Evolutionary conservation across 2,113 vertebrate species (phyloP).

Genomic region (Cyprinodon tularosa): DNA sequence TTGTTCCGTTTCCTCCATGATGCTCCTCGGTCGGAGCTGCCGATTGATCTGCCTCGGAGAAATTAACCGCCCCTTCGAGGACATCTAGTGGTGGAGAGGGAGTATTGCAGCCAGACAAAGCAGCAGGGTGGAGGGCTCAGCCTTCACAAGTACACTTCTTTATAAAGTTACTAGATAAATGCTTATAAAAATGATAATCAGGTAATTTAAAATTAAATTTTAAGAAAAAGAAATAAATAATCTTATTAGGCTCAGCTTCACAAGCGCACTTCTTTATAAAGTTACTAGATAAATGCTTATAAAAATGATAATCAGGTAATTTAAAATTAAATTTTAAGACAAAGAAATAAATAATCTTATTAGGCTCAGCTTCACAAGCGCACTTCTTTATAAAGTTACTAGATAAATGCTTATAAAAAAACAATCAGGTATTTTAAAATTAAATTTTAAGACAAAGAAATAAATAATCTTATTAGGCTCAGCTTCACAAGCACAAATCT

Average conservation of each 20-base stretch:
- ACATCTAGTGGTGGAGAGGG: conserved; percentile 76
- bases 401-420: too few species aligned
- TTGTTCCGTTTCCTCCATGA: conserved; percentile 87
- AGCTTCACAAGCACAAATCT: too few species aligned
- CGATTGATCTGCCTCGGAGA: conserved; percentile 85
- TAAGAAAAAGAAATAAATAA: too few species aligned
- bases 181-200: not conserved
- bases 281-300: too few species aligned
- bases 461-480: not conserved
- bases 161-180: not conserved
- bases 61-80: conserved; percentile 80
- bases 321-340: too few species aligned
- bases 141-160: not conserved
- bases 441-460: not conserved
- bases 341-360: too few species aligned
- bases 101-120: conserved; percentile 44
- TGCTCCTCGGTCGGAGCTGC: conserved; percentile 84
- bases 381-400: not conserved
- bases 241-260: too few species aligned
- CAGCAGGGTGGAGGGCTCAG: conserved; percentile 16
- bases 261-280: too few species aligned
- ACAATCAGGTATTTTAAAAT: too few species aligned
- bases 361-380: too few species aligned
- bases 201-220: too few species aligned
- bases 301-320: too few species aligned